Evolutionary conservation across 1,140 invertebrate species (phyloP), one percentile per base, ranked within the genome.

Genomic region (Drosophila miranda): DNA sequence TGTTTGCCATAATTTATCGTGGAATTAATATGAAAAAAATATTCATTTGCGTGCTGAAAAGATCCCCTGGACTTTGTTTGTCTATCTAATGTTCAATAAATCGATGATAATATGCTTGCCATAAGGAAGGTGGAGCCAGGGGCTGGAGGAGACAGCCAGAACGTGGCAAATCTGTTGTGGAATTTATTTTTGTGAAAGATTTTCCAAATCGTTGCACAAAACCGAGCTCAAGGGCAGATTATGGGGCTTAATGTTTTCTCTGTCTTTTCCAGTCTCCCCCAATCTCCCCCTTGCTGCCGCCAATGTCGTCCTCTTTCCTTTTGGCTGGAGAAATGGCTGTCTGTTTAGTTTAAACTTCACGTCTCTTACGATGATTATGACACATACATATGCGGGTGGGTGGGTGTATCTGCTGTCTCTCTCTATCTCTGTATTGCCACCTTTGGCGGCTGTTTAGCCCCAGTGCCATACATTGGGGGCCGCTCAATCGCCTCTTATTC

Each of bases 121-220:
- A 16, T 9, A 21, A 30, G 23, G 8, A 0, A 28, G n/a, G 41
- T 46, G 21, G 38, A 60, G 50, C 30, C 30, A 52, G 21, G 30
- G 51, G 51, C 30, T 61, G 64, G 43, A 42, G 34, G 51, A 34
- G 64, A 57, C 34, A 28, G n/a, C 55, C 19, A 23, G 59, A 46
- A 52, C 58, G 48, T 51, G 57, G 19, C 45, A 54, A 58, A 55
- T 56, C 50, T 61, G 54, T 46, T 62, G 28, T 60, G 60, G 49
- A 86, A 67, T 80, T 80, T 84, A 81, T 81, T 87, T 84, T 81
- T 67, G 60, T 69, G 34, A 71, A 86, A 81, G 82, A 87, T 81
- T 86, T 86, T 86, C 81, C 81, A 86, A 86, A 78, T 78, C 78
- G 81, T 67, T 86, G 81, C 73, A 76, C 81, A 87, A 86, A 68